phyloP scores from a whole-genome alignment of 2,888 invertebrate genomes.

The Bedellia somnulentella region DNA sequence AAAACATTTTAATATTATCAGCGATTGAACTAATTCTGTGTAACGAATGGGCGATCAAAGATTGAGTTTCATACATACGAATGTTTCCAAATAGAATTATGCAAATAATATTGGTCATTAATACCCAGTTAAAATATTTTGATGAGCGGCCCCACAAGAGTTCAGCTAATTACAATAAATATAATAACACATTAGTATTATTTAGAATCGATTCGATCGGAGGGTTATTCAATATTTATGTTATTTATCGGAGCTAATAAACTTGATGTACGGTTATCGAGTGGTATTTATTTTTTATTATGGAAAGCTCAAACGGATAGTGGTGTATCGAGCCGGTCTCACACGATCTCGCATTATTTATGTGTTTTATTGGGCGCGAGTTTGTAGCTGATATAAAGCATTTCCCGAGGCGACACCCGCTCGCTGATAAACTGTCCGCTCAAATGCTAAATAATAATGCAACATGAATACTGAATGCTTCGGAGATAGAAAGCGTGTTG shows the following conservation, averaged over 20 bases:
- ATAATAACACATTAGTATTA: constrained; percentile 38
- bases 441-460: too few relatives aligned
- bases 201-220: constrained; percentile 43
- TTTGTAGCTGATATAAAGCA: constrained; percentile 36
- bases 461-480: too few relatives aligned
- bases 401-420: constrained; percentile 45
- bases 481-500: too few relatives aligned
- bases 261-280: constrained; percentile 52
- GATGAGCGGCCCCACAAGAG: constrained; percentile 36
- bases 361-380: constrained; percentile 43
- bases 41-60: constrained; percentile 47
- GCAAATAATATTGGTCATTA: constrained; percentile 56
- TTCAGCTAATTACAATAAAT: constrained; percentile 50
- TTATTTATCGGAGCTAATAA: constrained; percentile 56
- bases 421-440: too few relatives aligned
- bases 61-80: constrained; percentile 47
- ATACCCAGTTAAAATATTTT: constrained; percentile 46
- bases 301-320: constrained; percentile 29
- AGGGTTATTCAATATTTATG: constrained; percentile 43
- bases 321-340: constrained; percentile 38
- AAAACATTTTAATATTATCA: too few relatives aligned
- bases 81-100: constrained; percentile 46
- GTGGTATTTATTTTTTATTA: constrained; percentile 13
- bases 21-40: constrained; percentile 41
- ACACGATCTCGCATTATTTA: constrained; percentile 49